Evolutionary conservation across 2,888 invertebrate species (phyloP).

Genomic region (Anoncus sp.): DNA sequence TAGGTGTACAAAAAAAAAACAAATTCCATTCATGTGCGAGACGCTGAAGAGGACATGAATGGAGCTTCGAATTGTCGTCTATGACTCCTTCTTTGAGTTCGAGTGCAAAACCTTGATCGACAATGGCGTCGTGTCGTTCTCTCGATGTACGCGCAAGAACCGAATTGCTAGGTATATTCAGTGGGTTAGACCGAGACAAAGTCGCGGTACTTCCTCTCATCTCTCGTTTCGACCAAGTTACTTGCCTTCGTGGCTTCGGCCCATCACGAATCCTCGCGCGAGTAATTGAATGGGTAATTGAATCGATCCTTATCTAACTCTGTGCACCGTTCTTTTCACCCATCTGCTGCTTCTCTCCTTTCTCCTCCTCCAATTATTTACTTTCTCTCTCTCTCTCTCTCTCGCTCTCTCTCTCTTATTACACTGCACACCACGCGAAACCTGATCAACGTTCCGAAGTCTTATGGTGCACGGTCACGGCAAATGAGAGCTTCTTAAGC

Average conservation of each 20-base stretch:
- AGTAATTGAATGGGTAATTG: constrained; percentile 79
- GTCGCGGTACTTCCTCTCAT: constrained; percentile 39
- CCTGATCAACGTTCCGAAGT: constrained; percentile 61
- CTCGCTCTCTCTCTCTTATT: constrained; percentile 2
- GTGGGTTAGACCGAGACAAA: constrained; percentile 37
- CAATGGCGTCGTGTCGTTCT: constrained; percentile 32
- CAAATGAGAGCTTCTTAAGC: constrained; percentile 74
- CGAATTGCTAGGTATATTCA: constrained; percentile 35
- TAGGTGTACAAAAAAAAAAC: neutral
- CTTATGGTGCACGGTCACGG: constrained; percentile 77
- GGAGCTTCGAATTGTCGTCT: neutral
- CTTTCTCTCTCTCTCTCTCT: neutral
- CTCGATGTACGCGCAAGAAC: constrained; percentile 43
- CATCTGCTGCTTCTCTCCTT: constrained; percentile 41
- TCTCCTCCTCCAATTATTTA: constrained; percentile 20
- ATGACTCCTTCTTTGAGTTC: constrained; percentile 17
- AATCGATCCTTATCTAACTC: constrained; percentile 76
- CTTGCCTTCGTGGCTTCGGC: constrained; percentile 66
- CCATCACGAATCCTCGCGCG: constrained; percentile 68
- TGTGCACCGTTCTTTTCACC: constrained; percentile 47
- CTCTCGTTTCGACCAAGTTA: constrained; percentile 62
- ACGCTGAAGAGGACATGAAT: constrained; percentile 3
- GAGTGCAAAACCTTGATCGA: constrained; percentile 26
- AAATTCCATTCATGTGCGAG: neutral
- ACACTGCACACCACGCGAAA: constrained; percentile 23